These are phyloP conservation scores for Hedychridium roseum DNA, from an alignment of 2,888 invertebrate genomes.

Conservation along the genomic window DNA sequence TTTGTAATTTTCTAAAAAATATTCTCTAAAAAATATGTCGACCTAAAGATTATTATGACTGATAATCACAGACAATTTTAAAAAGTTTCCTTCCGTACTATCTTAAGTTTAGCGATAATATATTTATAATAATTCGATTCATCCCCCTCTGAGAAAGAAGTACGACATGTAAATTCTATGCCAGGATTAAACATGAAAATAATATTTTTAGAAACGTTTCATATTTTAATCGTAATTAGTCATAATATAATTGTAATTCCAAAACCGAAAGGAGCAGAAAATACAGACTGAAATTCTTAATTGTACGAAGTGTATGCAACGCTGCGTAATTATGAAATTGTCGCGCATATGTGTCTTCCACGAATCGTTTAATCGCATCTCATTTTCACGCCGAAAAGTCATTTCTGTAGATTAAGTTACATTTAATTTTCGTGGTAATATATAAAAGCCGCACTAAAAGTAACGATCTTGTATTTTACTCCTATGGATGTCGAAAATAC, in stretches of 20 bases:
- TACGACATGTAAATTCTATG: conserved; percentile 45
- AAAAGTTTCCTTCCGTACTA: conserved; percentile 37
- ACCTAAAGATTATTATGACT: conserved; percentile 64
- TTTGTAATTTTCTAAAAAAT: conserved; percentile 63
- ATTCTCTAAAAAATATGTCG: conserved; percentile 63
- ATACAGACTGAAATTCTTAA: conserved; percentile 20
- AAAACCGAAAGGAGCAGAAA: conserved; percentile 20
- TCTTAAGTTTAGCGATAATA: conserved; percentile 29
- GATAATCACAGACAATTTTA: conserved; percentile 63
- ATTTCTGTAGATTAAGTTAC: too few species aligned
- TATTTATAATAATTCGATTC: conserved; percentile 13
- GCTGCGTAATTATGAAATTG: conserved; percentile 29
- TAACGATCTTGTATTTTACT: too few species aligned
- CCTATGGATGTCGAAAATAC: too few species aligned
- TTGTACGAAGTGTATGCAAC: conserved; percentile 21
- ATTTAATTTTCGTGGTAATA: too few species aligned
- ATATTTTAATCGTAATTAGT: conserved; percentile 32
- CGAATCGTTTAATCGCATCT: conserved; percentile 29
- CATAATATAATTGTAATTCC: conserved; percentile 30
- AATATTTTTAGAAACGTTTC: conserved; percentile 44
- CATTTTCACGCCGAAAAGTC: conserved; percentile 27
- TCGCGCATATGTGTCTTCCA: conserved; percentile 15
- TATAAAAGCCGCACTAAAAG: too few species aligned
- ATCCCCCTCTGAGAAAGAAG: conserved; percentile 29
- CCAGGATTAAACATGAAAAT: conserved; percentile 47